Conservation (phyloP, 2,113 vertebrate genomes). For the Edolisoma coerulescens region DNA sequence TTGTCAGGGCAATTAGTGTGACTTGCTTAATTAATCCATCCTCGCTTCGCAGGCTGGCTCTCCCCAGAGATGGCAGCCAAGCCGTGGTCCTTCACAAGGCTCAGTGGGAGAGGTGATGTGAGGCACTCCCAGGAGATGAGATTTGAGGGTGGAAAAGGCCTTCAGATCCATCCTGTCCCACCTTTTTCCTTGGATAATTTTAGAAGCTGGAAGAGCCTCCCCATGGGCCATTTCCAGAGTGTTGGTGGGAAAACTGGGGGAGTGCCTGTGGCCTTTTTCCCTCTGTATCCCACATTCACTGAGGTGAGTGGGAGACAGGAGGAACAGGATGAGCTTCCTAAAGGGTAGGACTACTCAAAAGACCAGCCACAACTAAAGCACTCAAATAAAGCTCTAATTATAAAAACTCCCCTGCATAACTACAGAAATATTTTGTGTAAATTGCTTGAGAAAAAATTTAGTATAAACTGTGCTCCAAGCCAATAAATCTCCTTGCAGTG, state of each 20-base stretch:
- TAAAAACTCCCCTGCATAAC: not conserved
- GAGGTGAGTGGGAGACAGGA: not conserved
- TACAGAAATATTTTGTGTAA: conserved; percentile 55
- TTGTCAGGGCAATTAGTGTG: not conserved
- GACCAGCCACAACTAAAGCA: conserved; percentile 2
- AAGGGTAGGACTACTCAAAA: not conserved
- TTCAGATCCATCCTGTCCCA: not conserved
- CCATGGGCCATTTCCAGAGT: not conserved
- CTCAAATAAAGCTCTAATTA: conserved; percentile 28
- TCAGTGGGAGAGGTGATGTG: fast-evolving
- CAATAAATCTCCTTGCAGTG: not conserved
- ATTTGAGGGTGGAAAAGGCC: not conserved
- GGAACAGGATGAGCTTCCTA: not conserved
- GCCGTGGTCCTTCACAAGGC: fast-evolving
- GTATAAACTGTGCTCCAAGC: conserved; percentile 11
- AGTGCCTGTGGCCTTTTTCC: not conserved
- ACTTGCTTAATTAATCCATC: not conserved
- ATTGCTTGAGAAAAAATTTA: not conserved
- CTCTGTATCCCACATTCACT: not conserved
- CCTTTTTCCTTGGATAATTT: not conserved
- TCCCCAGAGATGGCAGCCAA: not conserved
- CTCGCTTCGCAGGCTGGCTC: not conserved
- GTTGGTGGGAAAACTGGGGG: not conserved
- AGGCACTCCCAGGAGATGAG: not conserved
- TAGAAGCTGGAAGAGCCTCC: not conserved